These are phyloP conservation scores for Scyliorhinus canicula DNA, from an alignment of 2,797 vertebrate genomes.

Conservation along the genomic window DNA sequence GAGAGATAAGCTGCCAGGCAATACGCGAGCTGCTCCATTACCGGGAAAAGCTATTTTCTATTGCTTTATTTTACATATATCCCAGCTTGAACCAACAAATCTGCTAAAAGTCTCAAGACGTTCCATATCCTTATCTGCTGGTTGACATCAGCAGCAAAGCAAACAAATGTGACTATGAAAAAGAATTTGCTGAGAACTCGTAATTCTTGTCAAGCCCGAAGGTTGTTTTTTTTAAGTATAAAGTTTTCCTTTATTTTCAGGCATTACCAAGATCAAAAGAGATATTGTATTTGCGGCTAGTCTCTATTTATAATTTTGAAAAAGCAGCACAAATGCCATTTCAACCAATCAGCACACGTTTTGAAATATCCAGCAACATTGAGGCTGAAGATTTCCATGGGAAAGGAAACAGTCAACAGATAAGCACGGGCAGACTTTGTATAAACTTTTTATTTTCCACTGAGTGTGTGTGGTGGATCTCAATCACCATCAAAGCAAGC, in stretches of 20 bases:
- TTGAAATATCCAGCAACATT: not conserved
- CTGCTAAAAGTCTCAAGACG: not conserved
- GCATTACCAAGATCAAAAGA: slow-evolving; percentile 96
- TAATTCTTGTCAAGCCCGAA: not conserved
- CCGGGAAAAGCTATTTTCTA: not conserved
- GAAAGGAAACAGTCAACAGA: not conserved
- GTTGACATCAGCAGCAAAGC: not conserved
- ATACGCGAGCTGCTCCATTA: not conserved
- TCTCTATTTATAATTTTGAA: slow-evolving; percentile 74
- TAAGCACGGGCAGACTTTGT: not conserved
- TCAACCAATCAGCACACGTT: not conserved
- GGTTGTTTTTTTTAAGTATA: not conserved
- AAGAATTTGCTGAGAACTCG: not conserved
- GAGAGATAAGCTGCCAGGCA: not conserved
- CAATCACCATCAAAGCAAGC: slow-evolving; percentile 58
- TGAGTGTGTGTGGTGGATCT: slow-evolving; percentile 39
- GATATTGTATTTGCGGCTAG: slow-evolving; percentile 98
- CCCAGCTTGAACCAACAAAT: not conserved
- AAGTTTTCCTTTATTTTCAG: slow-evolving; percentile 53
- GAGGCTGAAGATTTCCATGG: not conserved
- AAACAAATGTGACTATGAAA: not conserved
- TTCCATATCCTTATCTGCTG: not conserved
- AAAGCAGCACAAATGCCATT: not conserved
- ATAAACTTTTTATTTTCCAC: slow-evolving; percentile 11
- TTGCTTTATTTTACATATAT: not conserved